phyloP scores from a whole-genome alignment of 1,140 invertebrate species.

The Chionoecetes opilio region DNA sequence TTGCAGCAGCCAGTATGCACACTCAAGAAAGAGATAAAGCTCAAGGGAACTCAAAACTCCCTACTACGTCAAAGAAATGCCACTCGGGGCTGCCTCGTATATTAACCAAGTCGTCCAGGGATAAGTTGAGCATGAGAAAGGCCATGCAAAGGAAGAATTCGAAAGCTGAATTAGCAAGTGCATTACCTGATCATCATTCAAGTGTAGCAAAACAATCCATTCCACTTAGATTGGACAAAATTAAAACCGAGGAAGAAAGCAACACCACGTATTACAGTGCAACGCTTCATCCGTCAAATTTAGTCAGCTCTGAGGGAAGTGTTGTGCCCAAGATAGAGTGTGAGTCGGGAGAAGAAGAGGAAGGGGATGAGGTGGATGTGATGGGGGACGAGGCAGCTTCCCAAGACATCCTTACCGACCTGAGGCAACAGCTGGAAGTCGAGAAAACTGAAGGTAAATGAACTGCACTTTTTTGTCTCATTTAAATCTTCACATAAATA shows the following conservation, averaged over 20 bases:
- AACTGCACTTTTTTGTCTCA: neutral
- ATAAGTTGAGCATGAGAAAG: neutral
- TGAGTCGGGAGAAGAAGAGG: neutral
- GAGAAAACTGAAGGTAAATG: neutral
- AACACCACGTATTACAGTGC: neutral
- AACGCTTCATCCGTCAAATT: neutral
- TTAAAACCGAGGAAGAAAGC: neutral
- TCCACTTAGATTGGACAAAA: neutral
- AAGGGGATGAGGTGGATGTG: constrained; percentile 48
- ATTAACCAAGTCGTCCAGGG: neutral
- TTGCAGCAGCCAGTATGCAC: neutral
- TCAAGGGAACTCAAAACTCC: neutral
- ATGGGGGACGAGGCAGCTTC: neutral
- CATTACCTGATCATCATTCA: too few relatives aligned
- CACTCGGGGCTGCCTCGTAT: neutral
- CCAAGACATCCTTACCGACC: neutral
- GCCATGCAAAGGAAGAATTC: too few relatives aligned
- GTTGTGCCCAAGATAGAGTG: neutral
- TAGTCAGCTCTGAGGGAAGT: neutral
- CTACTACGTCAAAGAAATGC: neutral
- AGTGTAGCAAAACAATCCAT: too few relatives aligned
- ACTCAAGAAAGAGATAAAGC: neutral
- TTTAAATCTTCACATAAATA: too few relatives aligned
- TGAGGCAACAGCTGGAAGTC: constrained; percentile 8
- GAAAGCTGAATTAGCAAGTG: neutral